Evolutionary conservation across 2,113 vertebrate genomes (phyloP).

Genomic region (Catharus bicknelli): DNA sequence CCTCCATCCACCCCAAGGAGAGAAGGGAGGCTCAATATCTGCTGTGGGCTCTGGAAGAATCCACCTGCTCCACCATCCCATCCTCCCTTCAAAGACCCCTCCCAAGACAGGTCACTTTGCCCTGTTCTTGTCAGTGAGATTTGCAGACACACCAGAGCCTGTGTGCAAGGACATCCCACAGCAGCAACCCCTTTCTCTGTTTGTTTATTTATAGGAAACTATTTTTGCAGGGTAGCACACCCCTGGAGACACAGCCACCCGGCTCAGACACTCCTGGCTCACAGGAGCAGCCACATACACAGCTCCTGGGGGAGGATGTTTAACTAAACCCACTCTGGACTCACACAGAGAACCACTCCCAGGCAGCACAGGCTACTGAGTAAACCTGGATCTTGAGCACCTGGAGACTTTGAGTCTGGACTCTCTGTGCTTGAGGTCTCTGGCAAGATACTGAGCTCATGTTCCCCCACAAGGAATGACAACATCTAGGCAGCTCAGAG

Average conservation of each 20-base stretch:
- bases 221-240: not conserved
- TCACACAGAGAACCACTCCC: not conserved
- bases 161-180: not conserved
- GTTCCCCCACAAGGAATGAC: not conserved
- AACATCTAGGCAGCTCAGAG: not conserved
- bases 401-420: not conserved
- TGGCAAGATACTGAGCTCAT: not conserved
- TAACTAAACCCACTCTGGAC: not conserved
- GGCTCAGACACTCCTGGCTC: not conserved
- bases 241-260: not conserved
- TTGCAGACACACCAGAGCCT: not conserved
- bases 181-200: not conserved
- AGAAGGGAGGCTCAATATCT: not conserved
- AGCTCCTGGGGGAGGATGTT: not conserved
- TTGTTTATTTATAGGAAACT: constrained; percentile 16
- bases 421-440: not conserved
- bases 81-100: not conserved
- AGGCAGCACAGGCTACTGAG: not conserved
- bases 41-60: not conserved
- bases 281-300: not conserved
- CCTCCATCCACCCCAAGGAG: not conserved
- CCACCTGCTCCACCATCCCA: not conserved
- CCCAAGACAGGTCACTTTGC: not conserved
- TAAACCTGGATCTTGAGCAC: not conserved
- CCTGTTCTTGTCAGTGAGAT: not conserved